Conservation (phyloP, 2,888 invertebrate species). For the Isotomurus palustris region DNA sequence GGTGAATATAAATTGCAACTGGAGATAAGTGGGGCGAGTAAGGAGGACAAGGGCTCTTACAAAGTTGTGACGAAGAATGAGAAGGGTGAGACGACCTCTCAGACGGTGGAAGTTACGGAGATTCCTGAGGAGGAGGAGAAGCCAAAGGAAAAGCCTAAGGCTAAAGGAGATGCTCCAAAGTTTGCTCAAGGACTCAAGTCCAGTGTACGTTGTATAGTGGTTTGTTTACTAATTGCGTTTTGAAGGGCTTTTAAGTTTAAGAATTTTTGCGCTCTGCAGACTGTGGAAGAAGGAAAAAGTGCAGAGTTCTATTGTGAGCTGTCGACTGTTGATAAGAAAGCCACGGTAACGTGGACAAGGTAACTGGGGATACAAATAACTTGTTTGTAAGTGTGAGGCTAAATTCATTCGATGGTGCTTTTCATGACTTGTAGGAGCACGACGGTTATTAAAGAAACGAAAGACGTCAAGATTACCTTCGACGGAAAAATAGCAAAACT, state of each 20-base stretch:
- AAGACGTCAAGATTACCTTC: constrained; percentile 72
- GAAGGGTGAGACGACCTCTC: constrained; percentile 86
- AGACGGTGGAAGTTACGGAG: constrained; percentile 78
- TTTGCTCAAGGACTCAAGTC: constrained; percentile 71
- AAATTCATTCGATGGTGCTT: not conserved
- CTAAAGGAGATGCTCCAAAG: constrained; percentile 68
- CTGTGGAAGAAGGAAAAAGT: constrained; percentile 66
- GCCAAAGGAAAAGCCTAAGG: constrained; percentile 54
- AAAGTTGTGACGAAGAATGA: constrained; percentile 87
- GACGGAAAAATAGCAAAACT: constrained; percentile 77
- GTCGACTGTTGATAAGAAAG: constrained; percentile 69
- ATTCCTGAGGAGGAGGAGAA: constrained; percentile 67
- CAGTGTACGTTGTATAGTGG: constrained; percentile 54
- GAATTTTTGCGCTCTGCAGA: constrained; percentile 51
- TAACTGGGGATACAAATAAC: constrained; percentile 51
- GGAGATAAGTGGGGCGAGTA: constrained; percentile 78
- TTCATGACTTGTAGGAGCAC: constrained; percentile 52
- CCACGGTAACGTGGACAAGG: constrained; percentile 80
- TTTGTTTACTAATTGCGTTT: constrained; percentile 1
- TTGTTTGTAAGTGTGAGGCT: not conserved
- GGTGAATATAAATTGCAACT: constrained; percentile 86
- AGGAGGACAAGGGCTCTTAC: constrained; percentile 79
- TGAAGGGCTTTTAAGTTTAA: not conserved
- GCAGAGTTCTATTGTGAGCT: constrained; percentile 73
- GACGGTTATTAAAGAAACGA: constrained; percentile 69